These are phyloP conservation scores for Ferrisia virgata DNA, from an alignment of 2,888 invertebrate species.

Conservation along the genomic window DNA sequence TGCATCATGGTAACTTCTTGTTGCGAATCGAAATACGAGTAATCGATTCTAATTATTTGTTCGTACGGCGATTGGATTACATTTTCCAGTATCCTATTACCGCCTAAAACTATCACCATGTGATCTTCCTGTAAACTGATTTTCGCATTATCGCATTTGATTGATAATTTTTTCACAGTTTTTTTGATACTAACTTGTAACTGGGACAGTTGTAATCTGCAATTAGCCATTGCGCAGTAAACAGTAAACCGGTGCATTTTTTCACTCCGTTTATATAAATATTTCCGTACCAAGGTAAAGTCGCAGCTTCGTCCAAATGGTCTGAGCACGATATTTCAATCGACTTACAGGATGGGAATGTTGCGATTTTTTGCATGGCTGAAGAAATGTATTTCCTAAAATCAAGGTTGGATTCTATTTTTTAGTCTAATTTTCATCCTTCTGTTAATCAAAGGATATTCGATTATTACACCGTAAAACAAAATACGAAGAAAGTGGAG, in stretches of 20 bases:
- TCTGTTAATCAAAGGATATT: no score
- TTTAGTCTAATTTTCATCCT: no score
- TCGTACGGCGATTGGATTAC: conserved; percentile 65
- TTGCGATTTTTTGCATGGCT: no score
- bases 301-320: conserved; percentile 44
- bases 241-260: conserved; percentile 66
- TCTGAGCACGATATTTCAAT: conserved; percentile 18
- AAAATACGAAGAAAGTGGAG: no score
- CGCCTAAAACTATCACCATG: conserved; percentile 53
- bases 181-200: background rate
- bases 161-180: background rate
- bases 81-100: background rate
- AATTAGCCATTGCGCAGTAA: conserved; percentile 62
- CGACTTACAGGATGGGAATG: background rate
- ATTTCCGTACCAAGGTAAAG: conserved; percentile 55
- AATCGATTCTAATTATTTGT: conserved; percentile 64
- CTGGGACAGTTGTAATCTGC: background rate
- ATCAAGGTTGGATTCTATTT: no score
- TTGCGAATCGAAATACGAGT: conserved; percentile 59
- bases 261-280: conserved; percentile 69
- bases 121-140: conserved; percentile 50
- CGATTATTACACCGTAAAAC: no score
- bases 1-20: conserved; percentile 65
- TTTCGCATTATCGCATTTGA: background rate
- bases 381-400: no score